A percentile compares a stretch with the other conserved stretches of the same genome.
These are phyloP conservation scores for Drosophila bocki DNA, from an alignment of 1,140 invertebrate genomes.

Conservation along the genomic window DNA sequence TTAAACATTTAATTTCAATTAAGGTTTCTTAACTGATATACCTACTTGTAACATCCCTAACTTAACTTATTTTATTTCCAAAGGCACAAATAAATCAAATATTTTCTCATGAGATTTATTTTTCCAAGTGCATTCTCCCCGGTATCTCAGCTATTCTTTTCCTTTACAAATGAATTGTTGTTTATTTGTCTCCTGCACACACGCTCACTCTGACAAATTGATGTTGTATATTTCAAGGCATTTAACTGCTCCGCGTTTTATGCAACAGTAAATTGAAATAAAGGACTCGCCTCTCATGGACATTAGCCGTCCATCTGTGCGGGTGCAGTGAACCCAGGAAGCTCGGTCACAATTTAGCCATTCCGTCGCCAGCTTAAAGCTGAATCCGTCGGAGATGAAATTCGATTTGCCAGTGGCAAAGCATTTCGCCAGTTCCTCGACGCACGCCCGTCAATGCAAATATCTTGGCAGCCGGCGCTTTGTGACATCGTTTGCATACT, in stretches of 20 bases:
- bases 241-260: conserved; percentile 64
- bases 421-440: background rate
- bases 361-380: conserved; percentile 21
- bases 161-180: conserved; percentile 71
- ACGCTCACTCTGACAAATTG: conserved; percentile 56
- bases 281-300: conserved; percentile 36
- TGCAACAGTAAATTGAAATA: conserved; percentile 75
- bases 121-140: conserved; percentile 17
- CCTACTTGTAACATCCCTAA: background rate
- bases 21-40: background rate
- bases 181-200: conserved; percentile 65
- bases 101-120: background rate
- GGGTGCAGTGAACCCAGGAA: conserved; percentile 22
- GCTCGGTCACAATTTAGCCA: conserved; percentile 1
- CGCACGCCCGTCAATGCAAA: conserved; percentile 31
- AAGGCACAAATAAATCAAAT: background rate
- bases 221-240: conserved; percentile 59
- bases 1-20: background rate
- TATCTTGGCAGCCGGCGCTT: conserved; percentile 24
- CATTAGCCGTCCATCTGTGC: background rate
- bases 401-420: conserved; percentile 35
- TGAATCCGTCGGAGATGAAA: conserved; percentile 22
- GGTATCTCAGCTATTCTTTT: conserved; percentile 14
- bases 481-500: conserved; percentile 46
- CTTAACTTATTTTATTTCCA: background rate